A percentile compares a stretch with the other conserved stretches of the same genome.
Evolutionary conservation across 2,113 vertebrate genomes (phyloP).

Genomic region (Hassar affinis): DNA sequence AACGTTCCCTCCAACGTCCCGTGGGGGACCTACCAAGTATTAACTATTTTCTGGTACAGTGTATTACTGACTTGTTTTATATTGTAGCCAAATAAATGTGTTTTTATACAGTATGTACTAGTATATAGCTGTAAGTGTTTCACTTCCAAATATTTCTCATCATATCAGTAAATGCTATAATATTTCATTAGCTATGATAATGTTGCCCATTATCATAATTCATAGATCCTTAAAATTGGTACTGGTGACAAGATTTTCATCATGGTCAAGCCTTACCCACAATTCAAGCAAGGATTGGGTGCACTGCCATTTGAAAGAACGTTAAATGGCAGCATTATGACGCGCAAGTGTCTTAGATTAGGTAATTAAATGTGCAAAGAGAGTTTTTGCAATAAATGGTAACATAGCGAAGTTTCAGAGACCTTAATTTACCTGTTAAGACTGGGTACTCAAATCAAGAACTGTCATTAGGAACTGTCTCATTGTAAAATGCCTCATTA

Average conservation of each 20-base stretch:
- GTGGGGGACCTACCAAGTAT: too few relatives aligned
- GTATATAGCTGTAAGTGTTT: neutral
- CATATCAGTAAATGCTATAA: neutral
- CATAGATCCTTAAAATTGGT: neutral
- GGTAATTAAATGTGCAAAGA: neutral
- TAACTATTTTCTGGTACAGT: too few relatives aligned
- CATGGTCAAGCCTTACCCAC: neutral
- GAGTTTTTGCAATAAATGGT: neutral
- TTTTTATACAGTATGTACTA: neutral
- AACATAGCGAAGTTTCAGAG: neutral
- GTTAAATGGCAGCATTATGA: neutral
- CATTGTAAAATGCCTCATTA: neutral
- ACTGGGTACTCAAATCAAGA: neutral
- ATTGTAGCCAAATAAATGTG: neutral
- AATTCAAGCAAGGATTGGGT: neutral
- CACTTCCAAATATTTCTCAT: neutral
- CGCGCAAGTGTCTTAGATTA: neutral
- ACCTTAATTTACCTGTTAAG: neutral
- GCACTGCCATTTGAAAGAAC: neutral
- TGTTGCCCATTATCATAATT: neutral
- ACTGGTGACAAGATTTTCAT: neutral
- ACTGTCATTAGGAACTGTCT: neutral
- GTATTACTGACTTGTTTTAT: neutral
- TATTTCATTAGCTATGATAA: neutral
- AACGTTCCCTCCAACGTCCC: too few relatives aligned